Conservation (phyloP, 2,888 invertebrate genomes). For the Troglohyphantes excavatus region DNA sequence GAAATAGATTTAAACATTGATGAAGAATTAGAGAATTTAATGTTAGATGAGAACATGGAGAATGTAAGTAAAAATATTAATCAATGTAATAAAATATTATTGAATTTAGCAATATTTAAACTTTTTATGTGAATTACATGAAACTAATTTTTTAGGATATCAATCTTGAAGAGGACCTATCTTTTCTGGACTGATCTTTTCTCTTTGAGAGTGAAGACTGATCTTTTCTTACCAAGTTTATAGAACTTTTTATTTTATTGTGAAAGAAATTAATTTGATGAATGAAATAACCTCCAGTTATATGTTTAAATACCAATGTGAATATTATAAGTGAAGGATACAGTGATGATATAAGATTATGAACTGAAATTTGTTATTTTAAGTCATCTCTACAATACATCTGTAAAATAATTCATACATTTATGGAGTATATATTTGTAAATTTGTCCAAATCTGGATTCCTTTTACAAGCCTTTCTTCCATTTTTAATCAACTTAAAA, state of each 20-base stretch:
- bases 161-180: constrained; percentile 88
- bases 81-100: too few species aligned
- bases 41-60: constrained; percentile 90
- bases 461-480: neutral
- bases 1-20: constrained; percentile 63
- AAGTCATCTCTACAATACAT: constrained; percentile 13
- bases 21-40: constrained; percentile 87
- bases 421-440: neutral
- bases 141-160: constrained; percentile 86
- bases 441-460: neutral
- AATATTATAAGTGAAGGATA: neutral
- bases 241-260: neutral
- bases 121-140: too few species aligned
- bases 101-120: too few species aligned
- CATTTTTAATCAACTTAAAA: neutral
- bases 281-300: neutral
- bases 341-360: neutral
- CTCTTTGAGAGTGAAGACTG: constrained; percentile 86
- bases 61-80: constrained; percentile 87
- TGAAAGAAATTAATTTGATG: neutral
- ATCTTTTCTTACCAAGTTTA: constrained; percentile 4
- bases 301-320: constrained; percentile 9
- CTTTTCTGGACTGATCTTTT: too few species aligned
- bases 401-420: constrained; percentile 7
- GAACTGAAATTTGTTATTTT: neutral